A percentile compares a stretch with the other conserved stretches of the same genome.
These are phyloP conservation scores for Agonum fuliginosum DNA, from an alignment of 2,888 invertebrate species.

Conservation along the genomic window DNA sequence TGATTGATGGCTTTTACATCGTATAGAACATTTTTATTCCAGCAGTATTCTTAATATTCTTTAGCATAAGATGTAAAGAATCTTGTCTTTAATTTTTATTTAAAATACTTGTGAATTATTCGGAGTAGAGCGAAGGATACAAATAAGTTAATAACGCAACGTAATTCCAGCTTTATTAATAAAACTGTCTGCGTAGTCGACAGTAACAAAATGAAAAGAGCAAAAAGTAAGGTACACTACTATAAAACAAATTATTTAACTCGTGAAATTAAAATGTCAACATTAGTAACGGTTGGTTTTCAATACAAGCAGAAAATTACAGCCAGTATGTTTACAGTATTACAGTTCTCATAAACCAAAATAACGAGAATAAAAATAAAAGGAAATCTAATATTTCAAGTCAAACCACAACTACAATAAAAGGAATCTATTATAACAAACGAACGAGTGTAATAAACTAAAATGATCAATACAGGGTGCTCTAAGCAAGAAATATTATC, in stretches of 20 bases:
- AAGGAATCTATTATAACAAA: constrained; percentile 42
- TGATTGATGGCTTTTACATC: no score
- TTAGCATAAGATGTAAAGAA: no score
- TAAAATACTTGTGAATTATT: no score
- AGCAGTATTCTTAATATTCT: no score
- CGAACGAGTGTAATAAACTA: constrained; percentile 43
- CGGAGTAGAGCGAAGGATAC: no score
- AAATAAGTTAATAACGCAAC: not conserved
- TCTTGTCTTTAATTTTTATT: no score
- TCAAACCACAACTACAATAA: constrained; percentile 39
- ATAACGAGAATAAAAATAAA: constrained; percentile 16
- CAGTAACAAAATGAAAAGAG: not conserved
- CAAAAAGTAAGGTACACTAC: not conserved
- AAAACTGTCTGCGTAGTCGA: not conserved
- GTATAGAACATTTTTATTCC: no score
- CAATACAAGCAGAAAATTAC: constrained; percentile 30
- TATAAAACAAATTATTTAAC: constrained; percentile 27
- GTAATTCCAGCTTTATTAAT: constrained; percentile 1
- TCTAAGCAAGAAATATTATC: constrained; percentile 42
- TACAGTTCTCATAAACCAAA: constrained; percentile 21
- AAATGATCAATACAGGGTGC: constrained; percentile 35
- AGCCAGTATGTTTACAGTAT: constrained; percentile 18
- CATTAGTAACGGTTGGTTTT: constrained; percentile 25
- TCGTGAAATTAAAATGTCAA: constrained; percentile 40
- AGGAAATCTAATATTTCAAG: constrained; percentile 26